phyloP scores from a whole-genome alignment of 2,888 invertebrate species.

The Nephrotoma guestfalica region DNA sequence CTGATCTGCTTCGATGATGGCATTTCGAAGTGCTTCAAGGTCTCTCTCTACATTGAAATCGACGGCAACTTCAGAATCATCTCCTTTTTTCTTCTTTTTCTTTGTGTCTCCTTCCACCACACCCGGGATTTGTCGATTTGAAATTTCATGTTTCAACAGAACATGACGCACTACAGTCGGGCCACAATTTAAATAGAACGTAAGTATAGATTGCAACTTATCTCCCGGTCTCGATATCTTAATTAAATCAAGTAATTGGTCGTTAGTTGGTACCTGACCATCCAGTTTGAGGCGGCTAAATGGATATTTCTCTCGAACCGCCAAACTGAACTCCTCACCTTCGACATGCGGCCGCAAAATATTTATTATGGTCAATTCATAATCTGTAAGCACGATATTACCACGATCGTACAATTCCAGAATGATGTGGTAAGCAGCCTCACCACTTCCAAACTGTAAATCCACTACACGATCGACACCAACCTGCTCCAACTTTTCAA shows the following conservation, averaged over 20 bases:
- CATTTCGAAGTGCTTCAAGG: constrained; percentile 43
- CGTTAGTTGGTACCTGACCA: constrained; percentile 37
- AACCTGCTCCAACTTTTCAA: constrained; percentile 73
- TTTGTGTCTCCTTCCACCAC: constrained; percentile 3
- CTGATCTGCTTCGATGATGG: constrained; percentile 52
- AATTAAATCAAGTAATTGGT: constrained; percentile 43
- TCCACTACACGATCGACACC: constrained; percentile 91
- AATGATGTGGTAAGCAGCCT: constrained; percentile 89
- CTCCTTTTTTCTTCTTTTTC: constrained; percentile 12
- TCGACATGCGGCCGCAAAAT: constrained; percentile 85
- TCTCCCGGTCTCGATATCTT: constrained; percentile 54
- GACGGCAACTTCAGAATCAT: constrained; percentile 10
- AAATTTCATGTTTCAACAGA: constrained; percentile 54
- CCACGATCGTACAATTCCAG: constrained; percentile 92
- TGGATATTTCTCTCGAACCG: constrained; percentile 86
- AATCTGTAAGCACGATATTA: constrained; percentile 89
- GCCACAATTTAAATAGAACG: constrained; percentile 75
- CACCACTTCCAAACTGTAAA: constrained; percentile 86
- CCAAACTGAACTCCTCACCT: constrained; percentile 78
- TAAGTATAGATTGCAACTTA: constrained; percentile 63
- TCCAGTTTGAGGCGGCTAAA: constrained; percentile 54
- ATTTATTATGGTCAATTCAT: constrained; percentile 77
- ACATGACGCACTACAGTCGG: constrained; percentile 84
- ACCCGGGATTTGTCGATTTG: constrained; percentile 36
- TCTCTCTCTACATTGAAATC: constrained; percentile 46